Evolutionary conservation across 2,797 vertebrate species (phyloP).

Genomic region (Acipenser oxyrinchus): DNA sequence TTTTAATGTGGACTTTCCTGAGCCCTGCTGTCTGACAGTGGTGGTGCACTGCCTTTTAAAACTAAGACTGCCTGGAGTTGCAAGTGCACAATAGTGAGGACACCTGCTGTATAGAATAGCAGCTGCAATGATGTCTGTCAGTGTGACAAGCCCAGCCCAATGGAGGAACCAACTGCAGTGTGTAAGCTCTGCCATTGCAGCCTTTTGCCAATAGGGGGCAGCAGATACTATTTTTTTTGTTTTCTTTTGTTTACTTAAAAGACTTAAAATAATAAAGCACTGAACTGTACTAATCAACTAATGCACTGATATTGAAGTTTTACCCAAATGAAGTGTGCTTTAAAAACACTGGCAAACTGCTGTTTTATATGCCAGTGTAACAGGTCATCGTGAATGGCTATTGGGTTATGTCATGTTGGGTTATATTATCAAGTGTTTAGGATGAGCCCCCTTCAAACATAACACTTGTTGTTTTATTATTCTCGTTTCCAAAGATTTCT

Average conservation of each 20-base stretch:
- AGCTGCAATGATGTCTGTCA: conserved; percentile 43
- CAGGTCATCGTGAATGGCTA: too few relatives aligned
- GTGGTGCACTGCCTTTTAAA: neutral
- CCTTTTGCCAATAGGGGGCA: conserved; percentile 73
- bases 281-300: conserved; percentile 23
- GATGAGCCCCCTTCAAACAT: too few relatives aligned
- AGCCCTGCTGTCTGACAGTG: conserved; percentile 13
- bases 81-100: conserved; percentile 57
- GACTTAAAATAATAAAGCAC: neutral
- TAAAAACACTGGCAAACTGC: too few relatives aligned
- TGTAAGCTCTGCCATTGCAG: conserved; percentile 28
- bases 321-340: too few relatives aligned
- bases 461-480: too few relatives aligned
- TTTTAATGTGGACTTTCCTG: conserved; percentile 9
- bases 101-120: conserved; percentile 72
- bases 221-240: conserved; percentile 67
- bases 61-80: conserved; percentile 33
- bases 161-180: conserved; percentile 34
- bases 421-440: too few relatives aligned
- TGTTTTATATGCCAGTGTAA: too few relatives aligned
- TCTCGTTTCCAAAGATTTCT: too few relatives aligned
- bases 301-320: conserved; percentile 14
- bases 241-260: conserved; percentile 4
- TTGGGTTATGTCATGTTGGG: too few relatives aligned
- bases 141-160: conserved; percentile 31